Evolutionary conservation across 1,140 invertebrate genomes (phyloP), one percentile per base, ranked within the genome.

Genomic region (Alviniconcha marisindica): DNA sequence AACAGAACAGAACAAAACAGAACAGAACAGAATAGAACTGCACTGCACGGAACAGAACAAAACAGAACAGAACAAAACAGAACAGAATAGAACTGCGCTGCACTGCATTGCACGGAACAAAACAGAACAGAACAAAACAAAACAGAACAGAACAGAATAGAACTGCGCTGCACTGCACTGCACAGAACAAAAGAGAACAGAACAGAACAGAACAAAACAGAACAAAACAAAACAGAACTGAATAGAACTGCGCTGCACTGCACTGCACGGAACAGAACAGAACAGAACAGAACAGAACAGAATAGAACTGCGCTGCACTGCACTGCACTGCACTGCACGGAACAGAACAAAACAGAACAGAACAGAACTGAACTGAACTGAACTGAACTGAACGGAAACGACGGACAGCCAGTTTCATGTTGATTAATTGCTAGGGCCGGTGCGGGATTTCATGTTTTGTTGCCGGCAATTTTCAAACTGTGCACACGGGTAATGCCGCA

Each of bases 61-160:
- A 84, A 90, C 85, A 60, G 84, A 87, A 87, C 87, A 83, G 81
- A 87, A 90, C 88, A 85, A 83, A 84, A 86, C 74, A 84, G 86
- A 87, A 84, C 83, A 73, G 81, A 87, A 86, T 87, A 88, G 77
- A 90, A 90, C 81, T 83, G 44, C 86, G 87, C 78, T 77, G 78
- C 86, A 90, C 85, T 71, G 82, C 84, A 89, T 73, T 76, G 42
- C 76, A 88, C 80, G 74, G 83, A 86, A 87, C 83, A 87, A 80
- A 89, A 90, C 89, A 85, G 77, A 88, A 90, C 87, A 84, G 86
- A 87, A 90, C 89, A 42, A 69, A 88, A 90, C 88, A 85, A 78
- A 87, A 90, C 88, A 82, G 82, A 89, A 90, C 89, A 80, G 78
- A 89, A 90, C 80, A 86, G 77, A 88, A 88, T 82, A 84, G 82